phyloP scores from a whole-genome alignment of 2,797 vertebrate genomes.

The Vultur gryphus region DNA sequence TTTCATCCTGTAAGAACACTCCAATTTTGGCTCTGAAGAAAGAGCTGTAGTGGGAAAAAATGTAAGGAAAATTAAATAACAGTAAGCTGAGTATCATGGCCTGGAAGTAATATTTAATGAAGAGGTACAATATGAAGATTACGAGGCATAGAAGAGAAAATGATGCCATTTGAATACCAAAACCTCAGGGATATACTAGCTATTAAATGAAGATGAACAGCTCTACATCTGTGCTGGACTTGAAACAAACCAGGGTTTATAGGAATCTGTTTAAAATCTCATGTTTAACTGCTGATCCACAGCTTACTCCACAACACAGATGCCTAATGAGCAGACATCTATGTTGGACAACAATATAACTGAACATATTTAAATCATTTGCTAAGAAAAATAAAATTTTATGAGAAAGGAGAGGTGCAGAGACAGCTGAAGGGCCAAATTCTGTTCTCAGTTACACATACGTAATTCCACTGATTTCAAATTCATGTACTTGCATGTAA shows the following conservation, averaged over 20 bases:
- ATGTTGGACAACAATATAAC: background rate
- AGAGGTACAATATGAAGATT: background rate
- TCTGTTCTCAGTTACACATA: constrained; percentile 2
- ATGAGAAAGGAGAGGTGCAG: background rate
- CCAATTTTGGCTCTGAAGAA: background rate
- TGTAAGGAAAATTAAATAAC: background rate
- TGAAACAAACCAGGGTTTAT: constrained; percentile 23
- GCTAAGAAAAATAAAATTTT: constrained; percentile 36
- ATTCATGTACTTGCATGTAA: background rate
- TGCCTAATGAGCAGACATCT: constrained; percentile 17
- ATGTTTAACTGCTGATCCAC: background rate
- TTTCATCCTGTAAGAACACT: background rate
- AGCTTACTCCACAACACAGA: constrained; percentile 5
- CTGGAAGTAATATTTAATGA: constrained; percentile 6
- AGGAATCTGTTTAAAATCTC: constrained; percentile 37
- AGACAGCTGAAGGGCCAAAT: constrained; percentile 10
- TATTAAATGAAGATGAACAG: constrained; percentile 34
- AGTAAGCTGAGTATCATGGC: background rate
- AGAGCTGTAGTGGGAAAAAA: background rate
- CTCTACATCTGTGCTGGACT: constrained; percentile 5
- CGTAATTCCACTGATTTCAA: constrained; percentile 20
- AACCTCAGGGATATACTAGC: background rate
- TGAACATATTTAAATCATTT: constrained; percentile 33
- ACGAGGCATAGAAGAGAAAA: background rate
- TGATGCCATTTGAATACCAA: background rate